Conservation (phyloP, 2,888 invertebrate genomes). For the Drosophila koepferae region DNA sequence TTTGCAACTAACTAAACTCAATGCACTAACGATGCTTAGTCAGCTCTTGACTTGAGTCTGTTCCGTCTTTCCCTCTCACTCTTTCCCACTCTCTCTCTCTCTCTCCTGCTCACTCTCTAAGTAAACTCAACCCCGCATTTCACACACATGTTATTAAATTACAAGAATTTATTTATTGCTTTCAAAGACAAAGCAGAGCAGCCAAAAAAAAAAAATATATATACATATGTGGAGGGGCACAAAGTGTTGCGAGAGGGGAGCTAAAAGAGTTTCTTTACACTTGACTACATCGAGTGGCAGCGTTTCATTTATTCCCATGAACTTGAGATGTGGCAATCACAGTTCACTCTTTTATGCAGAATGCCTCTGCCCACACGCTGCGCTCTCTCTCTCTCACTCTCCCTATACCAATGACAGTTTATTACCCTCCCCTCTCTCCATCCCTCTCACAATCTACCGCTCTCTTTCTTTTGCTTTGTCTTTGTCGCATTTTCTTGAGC, state of each 20-base stretch:
- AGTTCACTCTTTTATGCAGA: conserved; percentile 58
- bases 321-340: conserved; percentile 63
- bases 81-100: not conserved
- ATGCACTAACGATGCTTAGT: not conserved
- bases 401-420: conserved; percentile 51
- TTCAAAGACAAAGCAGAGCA: conserved; percentile 8
- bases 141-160: conserved; percentile 53
- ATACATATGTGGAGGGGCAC: not conserved
- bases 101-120: not conserved
- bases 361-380: conserved; percentile 17
- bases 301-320: conserved; percentile 67
- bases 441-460: not conserved
- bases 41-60: not conserved
- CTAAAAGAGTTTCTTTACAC: conserved; percentile 45
- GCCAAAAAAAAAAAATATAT: too few species aligned
- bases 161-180: conserved; percentile 37
- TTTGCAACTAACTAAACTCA: not conserved
- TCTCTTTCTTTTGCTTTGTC: conserved; percentile 24
- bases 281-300: conserved; percentile 61
- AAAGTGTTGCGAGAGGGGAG: not conserved
- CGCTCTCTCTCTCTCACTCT: not conserved
- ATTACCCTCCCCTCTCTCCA: not conserved
- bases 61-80: too few species aligned
- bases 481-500: conserved; percentile 33
- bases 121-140: conserved; percentile 14